Conservation (phyloP, 2,888 invertebrate species). For the Blastobasis lacticolella region DNA sequence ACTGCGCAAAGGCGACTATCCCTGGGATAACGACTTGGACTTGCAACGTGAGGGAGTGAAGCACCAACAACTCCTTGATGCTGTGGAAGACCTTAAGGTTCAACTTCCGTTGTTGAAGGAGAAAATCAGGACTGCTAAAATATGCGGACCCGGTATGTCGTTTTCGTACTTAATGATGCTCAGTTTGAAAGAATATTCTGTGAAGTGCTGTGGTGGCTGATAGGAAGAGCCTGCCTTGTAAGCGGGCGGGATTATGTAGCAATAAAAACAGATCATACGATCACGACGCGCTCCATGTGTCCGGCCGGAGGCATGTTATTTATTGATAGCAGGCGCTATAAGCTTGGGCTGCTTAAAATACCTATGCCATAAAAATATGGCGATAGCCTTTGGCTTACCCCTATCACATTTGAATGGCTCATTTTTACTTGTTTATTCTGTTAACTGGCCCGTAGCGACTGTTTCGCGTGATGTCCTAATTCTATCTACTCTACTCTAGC, state of each 20-base stretch:
- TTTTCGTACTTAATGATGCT: neutral
- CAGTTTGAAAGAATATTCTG: neutral
- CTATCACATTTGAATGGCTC: too few relatives aligned
- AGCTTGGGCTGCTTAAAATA: too few relatives aligned
- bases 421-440: too few relatives aligned
- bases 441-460: too few relatives aligned
- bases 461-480: too few relatives aligned
- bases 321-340: too few relatives aligned
- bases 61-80: slow-evolving; percentile 54
- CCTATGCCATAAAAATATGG: too few relatives aligned
- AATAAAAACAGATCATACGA: neutral
- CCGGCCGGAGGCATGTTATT: too few relatives aligned
- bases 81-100: slow-evolving; percentile 47
- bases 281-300: too few relatives aligned
- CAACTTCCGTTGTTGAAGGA: slow-evolving; percentile 58
- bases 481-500: too few relatives aligned
- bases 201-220: neutral
- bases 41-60: slow-evolving; percentile 47
- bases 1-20: slow-evolving; percentile 50
- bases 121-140: slow-evolving; percentile 61
- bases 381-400: too few relatives aligned
- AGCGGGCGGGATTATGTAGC: neutral
- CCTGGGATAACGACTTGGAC: slow-evolving; percentile 58
- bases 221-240: neutral
- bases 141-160: slow-evolving; percentile 58